A percentile compares a stretch with the other conserved stretches of the same genome.
These are phyloP conservation scores for Amniataba percoides DNA, from an alignment of 2,797 vertebrate genomes.

Conservation along the genomic window DNA sequence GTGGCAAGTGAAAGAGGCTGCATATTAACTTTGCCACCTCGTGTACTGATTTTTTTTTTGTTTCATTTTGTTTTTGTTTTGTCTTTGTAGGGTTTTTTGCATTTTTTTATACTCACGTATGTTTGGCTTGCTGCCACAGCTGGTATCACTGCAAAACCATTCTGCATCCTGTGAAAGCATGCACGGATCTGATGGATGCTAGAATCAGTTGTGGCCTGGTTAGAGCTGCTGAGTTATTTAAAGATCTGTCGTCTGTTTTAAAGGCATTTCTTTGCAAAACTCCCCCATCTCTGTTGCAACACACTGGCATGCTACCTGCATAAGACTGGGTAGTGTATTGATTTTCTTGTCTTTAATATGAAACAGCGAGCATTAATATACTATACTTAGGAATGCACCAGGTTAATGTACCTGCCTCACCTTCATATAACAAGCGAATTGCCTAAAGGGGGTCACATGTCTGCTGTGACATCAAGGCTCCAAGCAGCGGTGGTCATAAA, in stretches of 20 bases:
- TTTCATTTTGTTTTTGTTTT: no score
- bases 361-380: background rate
- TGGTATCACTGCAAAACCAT: conserved; percentile 31
- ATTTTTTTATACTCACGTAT: no score
- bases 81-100: no score
- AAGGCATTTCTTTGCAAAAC: background rate
- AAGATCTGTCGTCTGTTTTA: conserved; percentile 14
- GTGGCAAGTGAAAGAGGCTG: conserved; percentile 26
- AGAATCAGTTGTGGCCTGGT: conserved; percentile 12
- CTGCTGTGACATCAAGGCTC: conserved; percentile 27
- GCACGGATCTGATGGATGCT: conserved; percentile 20
- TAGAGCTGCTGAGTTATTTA: conserved; percentile 37
- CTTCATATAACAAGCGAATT: background rate
- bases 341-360: background rate
- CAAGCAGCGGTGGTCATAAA: conserved; percentile 28
- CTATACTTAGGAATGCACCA: background rate
- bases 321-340: background rate
- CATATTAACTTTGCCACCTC: conserved; percentile 25
- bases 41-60: conserved; percentile 16
- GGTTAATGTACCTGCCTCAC: conserved; percentile 11
- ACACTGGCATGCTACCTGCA: background rate
- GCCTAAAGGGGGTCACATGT: conserved; percentile 12
- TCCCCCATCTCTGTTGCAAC: background rate
- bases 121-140: background rate
- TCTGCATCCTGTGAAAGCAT: conserved; percentile 26